Conservation (phyloP, 2,888 invertebrate genomes). For the Conops quadrifasciatus region DNA sequence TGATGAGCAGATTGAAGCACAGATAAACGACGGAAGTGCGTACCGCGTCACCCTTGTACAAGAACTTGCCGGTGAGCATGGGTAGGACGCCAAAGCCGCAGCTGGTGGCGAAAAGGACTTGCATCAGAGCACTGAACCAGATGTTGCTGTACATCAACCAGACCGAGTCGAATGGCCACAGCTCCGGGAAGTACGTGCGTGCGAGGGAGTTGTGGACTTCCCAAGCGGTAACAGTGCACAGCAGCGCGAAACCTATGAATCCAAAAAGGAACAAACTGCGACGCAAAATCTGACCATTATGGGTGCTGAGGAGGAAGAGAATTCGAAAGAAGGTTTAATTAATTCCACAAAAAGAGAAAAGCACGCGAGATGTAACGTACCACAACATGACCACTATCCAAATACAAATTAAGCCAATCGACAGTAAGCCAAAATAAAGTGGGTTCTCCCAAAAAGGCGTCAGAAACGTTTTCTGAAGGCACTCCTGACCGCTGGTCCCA, state of each 20-base stretch:
- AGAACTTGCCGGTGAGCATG: conserved; percentile 64
- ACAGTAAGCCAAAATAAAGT: conserved; percentile 61
- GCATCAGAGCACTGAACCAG: conserved; percentile 65
- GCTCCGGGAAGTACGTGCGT: conserved; percentile 58
- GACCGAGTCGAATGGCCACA: conserved; percentile 57
- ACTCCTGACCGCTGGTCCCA: conserved; percentile 61
- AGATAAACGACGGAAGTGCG: conserved; percentile 63
- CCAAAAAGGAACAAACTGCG: conserved; percentile 62
- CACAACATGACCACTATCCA: conserved; percentile 64
- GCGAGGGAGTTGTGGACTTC: conserved; percentile 61
- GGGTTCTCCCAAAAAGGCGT: conserved; percentile 65
- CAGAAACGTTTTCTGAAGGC: conserved; percentile 62
- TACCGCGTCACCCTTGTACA: conserved; percentile 65
- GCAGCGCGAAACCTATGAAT: conserved; percentile 55
- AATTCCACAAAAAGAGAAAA: conserved; percentile 25
- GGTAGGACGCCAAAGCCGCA: conserved; percentile 64
- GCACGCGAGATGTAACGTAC: conserved; percentile 47
- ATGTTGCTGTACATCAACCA: conserved; percentile 57
- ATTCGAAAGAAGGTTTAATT: neutral
- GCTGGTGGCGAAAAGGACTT: conserved; percentile 63
- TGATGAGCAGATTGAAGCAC: conserved; percentile 64
- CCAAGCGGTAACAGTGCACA: conserved; percentile 61
- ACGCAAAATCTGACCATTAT: conserved; percentile 62
- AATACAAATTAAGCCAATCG: conserved; percentile 60
- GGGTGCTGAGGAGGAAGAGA: conserved; percentile 54